These are phyloP conservation scores for Poeciliopsis paucimaculata DNA, from an alignment of 2,797 vertebrate genomes.

Conservation along the genomic window DNA sequence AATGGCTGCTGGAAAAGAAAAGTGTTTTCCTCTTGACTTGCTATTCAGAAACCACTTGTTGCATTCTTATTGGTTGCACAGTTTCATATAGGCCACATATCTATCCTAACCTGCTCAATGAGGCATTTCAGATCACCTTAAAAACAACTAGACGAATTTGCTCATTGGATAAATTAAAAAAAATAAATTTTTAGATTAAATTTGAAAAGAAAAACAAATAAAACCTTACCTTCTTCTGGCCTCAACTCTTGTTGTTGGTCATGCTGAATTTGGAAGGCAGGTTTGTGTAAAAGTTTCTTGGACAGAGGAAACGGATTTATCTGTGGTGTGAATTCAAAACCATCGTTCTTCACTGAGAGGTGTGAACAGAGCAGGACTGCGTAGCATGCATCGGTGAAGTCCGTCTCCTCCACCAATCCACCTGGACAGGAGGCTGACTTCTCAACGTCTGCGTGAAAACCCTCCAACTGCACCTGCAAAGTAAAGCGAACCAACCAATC, in stretches of 20 bases:
- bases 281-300: conserved; percentile 31
- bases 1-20: no score
- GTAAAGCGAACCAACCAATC: conserved; percentile 33
- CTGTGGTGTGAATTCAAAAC: conserved; percentile 58
- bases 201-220: neutral
- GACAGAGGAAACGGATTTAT: conserved; percentile 25
- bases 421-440: conserved; percentile 22
- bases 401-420: conserved; percentile 42
- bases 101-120: no score
- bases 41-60: no score
- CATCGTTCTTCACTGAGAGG: conserved; percentile 41
- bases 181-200: neutral
- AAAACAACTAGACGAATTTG: neutral
- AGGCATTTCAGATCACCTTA: no score
- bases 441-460: conserved; percentile 31
- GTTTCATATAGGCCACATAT: no score
- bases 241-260: conserved; percentile 43
- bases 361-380: conserved; percentile 26
- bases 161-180: neutral
- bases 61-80: no score
- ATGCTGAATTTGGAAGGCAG: conserved; percentile 53
- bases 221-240: conserved; percentile 65
- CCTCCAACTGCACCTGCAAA: conserved; percentile 66
- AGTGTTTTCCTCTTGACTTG: no score
- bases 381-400: conserved; percentile 24